Base-by-base conservation (phyloP, 2,888 invertebrate genomes). In the Acleris literana region DNA sequence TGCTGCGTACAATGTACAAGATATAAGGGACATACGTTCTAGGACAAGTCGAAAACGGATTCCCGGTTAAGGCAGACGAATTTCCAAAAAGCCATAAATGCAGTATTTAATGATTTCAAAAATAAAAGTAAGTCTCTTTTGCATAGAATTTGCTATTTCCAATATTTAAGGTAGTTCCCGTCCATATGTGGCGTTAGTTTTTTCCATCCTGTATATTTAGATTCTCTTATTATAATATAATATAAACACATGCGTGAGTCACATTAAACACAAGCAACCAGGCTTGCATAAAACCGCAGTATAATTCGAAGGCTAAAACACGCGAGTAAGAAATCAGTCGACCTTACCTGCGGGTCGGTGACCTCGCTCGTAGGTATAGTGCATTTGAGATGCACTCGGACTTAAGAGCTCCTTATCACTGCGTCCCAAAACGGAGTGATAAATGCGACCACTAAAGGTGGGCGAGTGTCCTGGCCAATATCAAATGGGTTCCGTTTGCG, bases 361-460 rank as follows among this genome's bases (percentile, higher is more conserved):
- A 66, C 66, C 56, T 25, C 43, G 29, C 46, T 18, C 44, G 56
- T 55, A 56, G 66, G 61, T 57, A 56, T 55, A 63, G 52, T 65
- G 61, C 66, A 57, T 46, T 61, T 52, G 13, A 53, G 39, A 44
- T 44, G 51, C 63, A 63, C 51, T 56, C 64, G 49, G 56, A 20
- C 53, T 48, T 66, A 62, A 66, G 51, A 66, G 62, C 56, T 46
- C 33, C 56, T 66, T 66, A 66, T 66, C 66, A 62, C 39, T 13
- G 63, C 18, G 61, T 57, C 61, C 62, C 46, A 57, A 57, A 66
- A 33, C 46, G 7, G 29, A 13, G 39, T 66, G 66, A 66, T 66
- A 66, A 66, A 66, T 62, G 62, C 61, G 18, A 17, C 16, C 18
- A 16, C 29, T 22, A 9, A 33, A n/a, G 44, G 55, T 33, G 52